Conservation (phyloP, 1,140 invertebrate genomes). For the Achatina immaculata region DNA sequence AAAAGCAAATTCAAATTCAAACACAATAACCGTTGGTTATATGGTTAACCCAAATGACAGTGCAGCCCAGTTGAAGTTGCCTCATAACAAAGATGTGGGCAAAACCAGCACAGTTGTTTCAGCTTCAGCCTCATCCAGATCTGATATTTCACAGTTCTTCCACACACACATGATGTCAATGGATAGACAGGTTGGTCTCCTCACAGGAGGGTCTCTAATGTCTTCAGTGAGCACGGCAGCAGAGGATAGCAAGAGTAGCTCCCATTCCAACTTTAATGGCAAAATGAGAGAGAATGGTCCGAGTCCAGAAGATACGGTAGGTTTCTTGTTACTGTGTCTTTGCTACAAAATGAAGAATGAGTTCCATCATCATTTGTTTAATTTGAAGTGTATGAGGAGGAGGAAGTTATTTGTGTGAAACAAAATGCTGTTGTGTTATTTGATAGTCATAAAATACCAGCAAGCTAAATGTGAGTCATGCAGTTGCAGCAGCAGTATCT, state of each 20-base stretch:
- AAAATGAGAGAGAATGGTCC: slow-evolving; percentile 1
- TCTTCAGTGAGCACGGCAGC: background rate
- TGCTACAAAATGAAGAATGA: no score
- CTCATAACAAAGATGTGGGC: background rate
- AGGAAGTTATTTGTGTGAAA: no score
- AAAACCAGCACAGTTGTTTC: background rate
- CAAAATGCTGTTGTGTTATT: no score
- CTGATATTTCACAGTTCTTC: slow-evolving; percentile 14
- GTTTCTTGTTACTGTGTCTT: background rate
- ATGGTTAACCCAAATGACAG: slow-evolving; percentile 27
- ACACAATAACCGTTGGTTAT: slow-evolving; percentile 34
- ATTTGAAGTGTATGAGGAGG: no score
- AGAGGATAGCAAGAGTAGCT: background rate
- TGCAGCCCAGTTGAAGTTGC: background rate
- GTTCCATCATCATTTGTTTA: no score
- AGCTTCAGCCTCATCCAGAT: slow-evolving; percentile 9
- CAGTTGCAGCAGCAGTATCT: no score
- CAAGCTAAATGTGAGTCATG: no score
- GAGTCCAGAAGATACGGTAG: slow-evolving; percentile 12
- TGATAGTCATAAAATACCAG: no score
- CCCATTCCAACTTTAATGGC: background rate
- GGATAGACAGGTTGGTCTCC: slow-evolving; percentile 11
- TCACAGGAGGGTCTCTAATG: background rate
- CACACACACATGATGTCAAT: slow-evolving; percentile 16
- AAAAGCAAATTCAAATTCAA: background rate